Evolutionary conservation across 2,888 invertebrate genomes (phyloP), one percentile per base, ranked within the genome.

Genomic region (Gonocerus acuteangulatus): DNA sequence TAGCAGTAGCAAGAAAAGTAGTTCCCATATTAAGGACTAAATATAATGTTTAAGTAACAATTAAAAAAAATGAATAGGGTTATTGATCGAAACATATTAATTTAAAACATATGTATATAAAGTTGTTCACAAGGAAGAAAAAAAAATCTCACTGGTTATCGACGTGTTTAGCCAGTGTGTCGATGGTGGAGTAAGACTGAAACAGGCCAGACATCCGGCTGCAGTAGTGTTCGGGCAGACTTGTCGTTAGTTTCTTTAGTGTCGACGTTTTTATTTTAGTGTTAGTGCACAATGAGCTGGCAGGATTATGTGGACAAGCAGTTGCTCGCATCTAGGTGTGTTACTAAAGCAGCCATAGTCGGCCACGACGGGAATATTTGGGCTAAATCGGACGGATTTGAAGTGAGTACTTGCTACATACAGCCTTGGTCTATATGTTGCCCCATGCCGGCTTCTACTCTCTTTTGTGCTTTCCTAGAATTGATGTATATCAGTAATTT

Each of bases 281-380:
- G 60, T 60, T 60, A 49, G 61, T 64, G 61, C 48, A 62, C 60
- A 79, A 92, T 92, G 92, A 92, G 91, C 87, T 93, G 93, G 93
- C 92, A 93, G 87, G 92, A 92, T 87, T 93, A 93, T 83, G 89
- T 93, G 80, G 92, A 92, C 82, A 92, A 91, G 84, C 93, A 93
- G 82, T 86, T 93, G 81, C 83, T 93, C 81, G 91, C 91, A 76
- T 91, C 92, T 78, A 86, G 87, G 79, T 92, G 91, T 86, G 91
- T 93, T 74, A 87, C 87, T 79, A 90, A 89, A 83, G 93, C 92
- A 73, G 91, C 90, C 75, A 93, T 93, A 78, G 90, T 89, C 76
- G 93, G 93, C 78, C 91, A 89, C 81, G 92, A 93, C 78, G 93
- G 93, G 76, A 90, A 89, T 80, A 83, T 92, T 76, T 93, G 93